Base-by-base conservation (phyloP, 2,797 vertebrate genomes). In the Cyprinodon diabolis region DNA sequence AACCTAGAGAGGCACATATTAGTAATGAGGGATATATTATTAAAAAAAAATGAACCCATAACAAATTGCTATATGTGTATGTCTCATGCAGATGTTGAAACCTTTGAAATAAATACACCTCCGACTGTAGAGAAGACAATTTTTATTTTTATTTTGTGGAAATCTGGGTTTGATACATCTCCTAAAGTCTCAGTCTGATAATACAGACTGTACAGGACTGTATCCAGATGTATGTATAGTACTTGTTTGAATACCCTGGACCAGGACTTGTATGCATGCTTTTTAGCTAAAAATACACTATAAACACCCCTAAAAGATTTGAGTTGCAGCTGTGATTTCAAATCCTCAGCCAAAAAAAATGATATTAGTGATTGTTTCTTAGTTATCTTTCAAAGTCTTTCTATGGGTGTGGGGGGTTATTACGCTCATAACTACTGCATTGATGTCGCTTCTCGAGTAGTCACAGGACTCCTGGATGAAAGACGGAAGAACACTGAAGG, bases 211-310 rank as follows among this genome's bases (percentile, higher is more conserved):
- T n/a, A n/a, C 72, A 77, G 80, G 77, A 75, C 40, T 60, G 17
- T 15, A 37, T 62, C 35, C 58, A 21, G 35, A 23, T 71, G 15
- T 49, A 11, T 73, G 35, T 76, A 21, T 69, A 60, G 30, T 67
- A 54, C 30, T 43, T 65, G 66, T 40, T 65, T 57, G 55, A 52
- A 30, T 35, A 73, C 45, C 57, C 52, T 62, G 71, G 76, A 82
- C 85, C 75, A 23, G 25, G 56, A 79, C 69, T 81, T 85, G 76
- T 77, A 74, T 68, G 58, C 49, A 81, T 30, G 80, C 75, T 82
- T 54, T 84, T 72, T 87, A 74, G 84, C 80, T 77, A 62, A 69
- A 80, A 71, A 60, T 47, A 56, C 0, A 69, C 66, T 21, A 79
- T 68, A 73, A 19, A 67, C 23, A 17, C 35, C 12, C 65, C 63